A percentile compares a stretch with the other conserved stretches of the same genome.
Conservation (phyloP, 2,888 invertebrate genomes). For the Polydrusus tereticollis region DNA sequence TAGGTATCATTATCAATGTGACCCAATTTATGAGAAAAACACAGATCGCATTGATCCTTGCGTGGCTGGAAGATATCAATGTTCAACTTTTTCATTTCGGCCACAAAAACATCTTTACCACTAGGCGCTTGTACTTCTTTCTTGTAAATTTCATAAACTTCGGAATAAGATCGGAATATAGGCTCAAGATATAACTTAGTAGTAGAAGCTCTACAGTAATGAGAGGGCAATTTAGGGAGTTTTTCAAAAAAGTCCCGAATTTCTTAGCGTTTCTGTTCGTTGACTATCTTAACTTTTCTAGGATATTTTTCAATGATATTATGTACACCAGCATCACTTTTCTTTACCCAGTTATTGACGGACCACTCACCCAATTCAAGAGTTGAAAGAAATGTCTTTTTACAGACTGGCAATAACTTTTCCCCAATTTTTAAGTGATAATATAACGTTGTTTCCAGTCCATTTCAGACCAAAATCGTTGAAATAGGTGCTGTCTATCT, state of each 20-base stretch:
- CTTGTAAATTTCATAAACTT: conserved; percentile 19
- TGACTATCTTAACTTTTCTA: conserved; percentile 24
- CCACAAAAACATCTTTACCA: conserved; percentile 33
- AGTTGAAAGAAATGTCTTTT: conserved; percentile 38
- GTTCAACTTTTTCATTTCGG: conserved; percentile 36
- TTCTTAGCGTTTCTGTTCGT: conserved; percentile 19
- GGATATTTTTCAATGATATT: conserved; percentile 12
- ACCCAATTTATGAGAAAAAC: conserved; percentile 39
- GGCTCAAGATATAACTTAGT: conserved; percentile 43
- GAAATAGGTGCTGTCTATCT: conserved; percentile 22
- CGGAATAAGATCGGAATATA: conserved; percentile 34
- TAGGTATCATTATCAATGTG: conserved; percentile 31
- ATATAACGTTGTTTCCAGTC: conserved; percentile 18
- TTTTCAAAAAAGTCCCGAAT: conserved; percentile 36
- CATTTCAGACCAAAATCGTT: conserved; percentile 38
- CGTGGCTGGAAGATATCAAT: conserved; percentile 41
- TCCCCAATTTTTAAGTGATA: conserved; percentile 36
- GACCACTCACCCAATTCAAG: conserved; percentile 37
- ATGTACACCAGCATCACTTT: conserved; percentile 30
- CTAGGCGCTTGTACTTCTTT: neutral
- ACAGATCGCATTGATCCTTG: conserved; percentile 47
- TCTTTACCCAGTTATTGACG: conserved; percentile 39
- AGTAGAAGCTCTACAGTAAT: conserved; percentile 46
- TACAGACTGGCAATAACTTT: conserved; percentile 33
- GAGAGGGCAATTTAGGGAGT: conserved; percentile 44